A percentile compares a stretch with the other conserved stretches of the same genome.
Evolutionary conservation across 2,797 vertebrate species (phyloP).

Genomic region (Microcaecilia unicolor): DNA sequence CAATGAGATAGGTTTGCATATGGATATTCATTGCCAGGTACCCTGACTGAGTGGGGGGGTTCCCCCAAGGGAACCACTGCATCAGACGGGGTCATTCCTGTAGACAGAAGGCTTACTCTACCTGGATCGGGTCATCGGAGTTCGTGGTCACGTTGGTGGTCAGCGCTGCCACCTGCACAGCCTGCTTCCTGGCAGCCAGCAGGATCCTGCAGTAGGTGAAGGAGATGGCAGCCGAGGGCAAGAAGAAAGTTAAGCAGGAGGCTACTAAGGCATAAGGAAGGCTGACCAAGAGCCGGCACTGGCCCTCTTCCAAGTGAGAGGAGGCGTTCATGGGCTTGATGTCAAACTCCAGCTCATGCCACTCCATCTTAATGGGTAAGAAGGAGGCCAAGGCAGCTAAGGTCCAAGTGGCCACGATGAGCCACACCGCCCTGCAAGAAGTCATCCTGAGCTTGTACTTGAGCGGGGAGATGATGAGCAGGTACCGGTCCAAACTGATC

Average conservation of each 20-base stretch:
- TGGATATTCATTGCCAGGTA: too few species aligned
- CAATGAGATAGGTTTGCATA: too few species aligned
- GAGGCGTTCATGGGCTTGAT: conserved; percentile 27
- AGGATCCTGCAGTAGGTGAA: conserved; percentile 96
- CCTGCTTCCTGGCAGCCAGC: conserved; percentile 79
- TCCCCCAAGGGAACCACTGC: not conserved
- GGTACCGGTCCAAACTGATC: conserved; percentile 93
- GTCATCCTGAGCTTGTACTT: conserved; percentile 94
- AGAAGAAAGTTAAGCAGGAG: conserved; percentile 89
- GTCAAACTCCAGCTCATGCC: conserved; percentile 70
- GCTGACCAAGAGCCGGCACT: conserved; percentile 82
- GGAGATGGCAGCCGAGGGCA: conserved; percentile 86
- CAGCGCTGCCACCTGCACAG: conserved; percentile 80
- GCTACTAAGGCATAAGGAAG: conserved; percentile 87
- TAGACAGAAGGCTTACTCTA: too few species aligned
- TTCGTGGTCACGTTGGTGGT: conserved; percentile 31
- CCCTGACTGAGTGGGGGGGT: not conserved
- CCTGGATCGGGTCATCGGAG: conserved; percentile 30
- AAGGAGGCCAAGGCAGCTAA: conserved; percentile 83
- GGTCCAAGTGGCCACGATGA: conserved; percentile 82
- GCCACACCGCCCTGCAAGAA: conserved; percentile 65
- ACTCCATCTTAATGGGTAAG: conserved; percentile 88
- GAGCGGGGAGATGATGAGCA: conserved; percentile 91
- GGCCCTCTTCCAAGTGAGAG: conserved; percentile 42
- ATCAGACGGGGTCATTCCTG: too few species aligned